These are phyloP conservation scores for Amphiura filiformis DNA, from an alignment of 35 echinoderm and acorn worm genomes.

Conservation along the genomic window DNA sequence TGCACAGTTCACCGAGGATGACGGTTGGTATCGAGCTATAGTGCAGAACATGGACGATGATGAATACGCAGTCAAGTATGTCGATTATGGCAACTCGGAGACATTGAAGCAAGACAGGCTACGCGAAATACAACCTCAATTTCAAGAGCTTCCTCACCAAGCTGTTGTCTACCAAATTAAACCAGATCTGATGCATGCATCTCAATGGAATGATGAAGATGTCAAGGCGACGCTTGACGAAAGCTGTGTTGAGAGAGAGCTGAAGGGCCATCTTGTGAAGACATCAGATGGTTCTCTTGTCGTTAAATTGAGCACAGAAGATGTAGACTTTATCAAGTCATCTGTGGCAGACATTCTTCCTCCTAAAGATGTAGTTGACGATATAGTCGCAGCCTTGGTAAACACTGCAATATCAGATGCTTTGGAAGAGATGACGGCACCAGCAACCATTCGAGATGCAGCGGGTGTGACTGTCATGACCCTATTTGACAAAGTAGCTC, in stretches of 20 bases:
- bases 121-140: background rate
- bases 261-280: background rate
- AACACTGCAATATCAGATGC: background rate
- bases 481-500: background rate
- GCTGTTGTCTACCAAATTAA: background rate
- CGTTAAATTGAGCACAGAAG: background rate
- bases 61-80: constrained; percentile 51
- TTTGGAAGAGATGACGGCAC: background rate
- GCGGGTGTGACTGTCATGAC: background rate
- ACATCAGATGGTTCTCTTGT: background rate
- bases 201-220: constrained; percentile 6
- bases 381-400: background rate
- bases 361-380: background rate
- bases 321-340: background rate
- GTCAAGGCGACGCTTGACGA: background rate
- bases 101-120: background rate
- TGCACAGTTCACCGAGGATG: constrained; percentile 69
- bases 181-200: background rate
- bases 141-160: background rate
- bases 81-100: constrained; percentile 82
- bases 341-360: background rate
- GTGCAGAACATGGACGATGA: constrained; percentile 26
- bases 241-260: background rate
- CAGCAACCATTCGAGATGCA: background rate
- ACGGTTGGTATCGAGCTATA: constrained; percentile 67